phyloP scores from a whole-genome alignment of 2,888 invertebrate species.

The Apocheima hispidaria region DNA sequence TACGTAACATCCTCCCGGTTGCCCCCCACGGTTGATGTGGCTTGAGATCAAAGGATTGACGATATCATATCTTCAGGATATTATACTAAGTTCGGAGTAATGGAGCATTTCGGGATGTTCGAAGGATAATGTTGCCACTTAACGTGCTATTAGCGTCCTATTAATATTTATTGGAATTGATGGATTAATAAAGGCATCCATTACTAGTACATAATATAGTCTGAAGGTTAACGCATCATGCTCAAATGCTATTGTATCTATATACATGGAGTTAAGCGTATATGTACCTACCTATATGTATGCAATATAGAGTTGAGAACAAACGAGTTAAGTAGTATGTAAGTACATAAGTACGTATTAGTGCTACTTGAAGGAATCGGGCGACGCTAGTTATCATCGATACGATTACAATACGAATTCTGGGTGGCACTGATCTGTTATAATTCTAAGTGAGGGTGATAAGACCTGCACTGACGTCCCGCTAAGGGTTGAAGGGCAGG shows the following conservation, averaged over 20 bases:
- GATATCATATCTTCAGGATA: constrained; percentile 12
- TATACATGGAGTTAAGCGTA: neutral
- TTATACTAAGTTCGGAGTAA: constrained; percentile 12
- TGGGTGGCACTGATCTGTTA: too few species aligned
- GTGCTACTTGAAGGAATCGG: too few species aligned
- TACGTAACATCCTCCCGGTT: constrained; percentile 1
- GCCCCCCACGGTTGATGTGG: constrained; percentile 12
- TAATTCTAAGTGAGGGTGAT: too few species aligned
- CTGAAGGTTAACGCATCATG: neutral
- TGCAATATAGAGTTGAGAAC: too few species aligned
- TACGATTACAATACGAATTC: too few species aligned
- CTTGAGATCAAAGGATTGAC: constrained; percentile 16
- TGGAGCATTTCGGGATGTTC: constrained; percentile 3
- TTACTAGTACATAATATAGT: neutral
- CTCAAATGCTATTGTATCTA: neutral
- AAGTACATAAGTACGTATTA: too few species aligned
- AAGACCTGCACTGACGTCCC: too few species aligned
- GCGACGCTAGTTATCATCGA: too few species aligned
- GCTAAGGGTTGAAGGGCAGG: too few species aligned
- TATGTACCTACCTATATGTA: too few species aligned
- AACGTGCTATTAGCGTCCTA: constrained; percentile 1
- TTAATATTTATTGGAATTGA: constrained; percentile 14
- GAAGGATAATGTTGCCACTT: constrained; percentile 13
- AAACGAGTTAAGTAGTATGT: too few species aligned
- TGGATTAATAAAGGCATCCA: neutral